Evolutionary conservation across 2,888 invertebrate species (phyloP), one percentile per base, ranked within the genome.

Genomic region (Meta bourneti): DNA sequence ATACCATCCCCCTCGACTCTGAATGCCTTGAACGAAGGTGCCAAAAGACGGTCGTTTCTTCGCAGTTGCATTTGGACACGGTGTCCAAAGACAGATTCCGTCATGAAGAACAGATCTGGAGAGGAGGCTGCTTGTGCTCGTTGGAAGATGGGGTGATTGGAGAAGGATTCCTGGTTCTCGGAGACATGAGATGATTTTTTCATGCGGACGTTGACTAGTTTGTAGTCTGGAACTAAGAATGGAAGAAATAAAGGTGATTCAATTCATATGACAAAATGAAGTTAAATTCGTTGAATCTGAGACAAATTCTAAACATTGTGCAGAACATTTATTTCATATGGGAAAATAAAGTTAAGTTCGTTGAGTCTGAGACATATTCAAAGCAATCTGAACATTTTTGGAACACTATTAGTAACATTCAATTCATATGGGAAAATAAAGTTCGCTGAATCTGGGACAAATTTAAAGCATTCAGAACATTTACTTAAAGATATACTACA

Each of bases 221-320:
- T 86, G 61, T 92, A 92, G 1, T 92, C 88, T 20, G 92, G 92
- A 69, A 92, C 92, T 92, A 70, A 48, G 78, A 81, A 81, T 20
- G 11, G 54, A 11, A 61, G 51, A 16, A 49, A 20, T 51, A 5
- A 13, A 1, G 16, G 51, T 51, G 19, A 16, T 19, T 11, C 6
- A 51, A 48, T 49, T 6, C 6, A 49, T 49, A 51, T 49, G 1
- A 49, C 2, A 13, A 77, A 51, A 11, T 16, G 8, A 7, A n/a
- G 13, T 20, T 74, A 20, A 19, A 4, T 34, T 2, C 34, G n/a
- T n/a, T 34, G 4, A 34, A 34, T 34, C 34, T 34, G 34, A 34
- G 4, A 34, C 1, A 34, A 34, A 34, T 34, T 34, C 34, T 2
- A 34, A 34, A 34, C 34, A 34, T 34, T 34, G 1, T 34, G 34